Conservation (phyloP, 2,113 vertebrate species). For the Syrrhaptes paradoxus region DNA sequence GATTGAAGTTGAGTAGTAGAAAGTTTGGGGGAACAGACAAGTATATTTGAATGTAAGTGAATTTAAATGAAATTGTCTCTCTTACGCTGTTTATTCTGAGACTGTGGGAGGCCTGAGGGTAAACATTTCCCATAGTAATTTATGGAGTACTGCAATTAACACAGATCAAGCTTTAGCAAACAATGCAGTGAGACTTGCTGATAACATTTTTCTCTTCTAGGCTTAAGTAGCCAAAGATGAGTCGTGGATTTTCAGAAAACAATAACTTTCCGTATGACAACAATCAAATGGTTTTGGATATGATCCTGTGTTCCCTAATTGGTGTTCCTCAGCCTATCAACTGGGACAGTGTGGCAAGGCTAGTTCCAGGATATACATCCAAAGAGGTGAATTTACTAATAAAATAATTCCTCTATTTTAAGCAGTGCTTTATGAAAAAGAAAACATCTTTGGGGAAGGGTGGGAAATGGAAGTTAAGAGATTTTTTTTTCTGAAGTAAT, state of each 20-base stretch:
- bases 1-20: background rate
- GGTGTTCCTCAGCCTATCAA: constrained; percentile 90
- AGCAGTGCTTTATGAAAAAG: background rate
- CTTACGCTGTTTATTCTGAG: background rate
- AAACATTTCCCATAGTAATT: background rate
- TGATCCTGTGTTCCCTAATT: constrained; percentile 92
- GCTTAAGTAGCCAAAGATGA: constrained; percentile 82
- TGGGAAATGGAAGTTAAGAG: background rate
- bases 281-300: constrained; percentile 93
- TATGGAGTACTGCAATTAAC: background rate
- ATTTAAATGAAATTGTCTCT: background rate
- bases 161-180: background rate
- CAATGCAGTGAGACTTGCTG: background rate
- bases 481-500: background rate
- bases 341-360: constrained; percentile 94
- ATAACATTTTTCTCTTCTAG: constrained; percentile 15
- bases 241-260: constrained; percentile 90
- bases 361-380: constrained; percentile 93
- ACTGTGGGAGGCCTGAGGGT: background rate
- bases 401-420: background rate
- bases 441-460: background rate
- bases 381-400: constrained; percentile 84
- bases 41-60: background rate
- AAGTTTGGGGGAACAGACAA: background rate
- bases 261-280: constrained; percentile 95